A percentile compares a stretch with the other conserved stretches of the same genome.
phyloP scores from a whole-genome alignment of 2,888 invertebrate species.

The Thyatira batis region DNA sequence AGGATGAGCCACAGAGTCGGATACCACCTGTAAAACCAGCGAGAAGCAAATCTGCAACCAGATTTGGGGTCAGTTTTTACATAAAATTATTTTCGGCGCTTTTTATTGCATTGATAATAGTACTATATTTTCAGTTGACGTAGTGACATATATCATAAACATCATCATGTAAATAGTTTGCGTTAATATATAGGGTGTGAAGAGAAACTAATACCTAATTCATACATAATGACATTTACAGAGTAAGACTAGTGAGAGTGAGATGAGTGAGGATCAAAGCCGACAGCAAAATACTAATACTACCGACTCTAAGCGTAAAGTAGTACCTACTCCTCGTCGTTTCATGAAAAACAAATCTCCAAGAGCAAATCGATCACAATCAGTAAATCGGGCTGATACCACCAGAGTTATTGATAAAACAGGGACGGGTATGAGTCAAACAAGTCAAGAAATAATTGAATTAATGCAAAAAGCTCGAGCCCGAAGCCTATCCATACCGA shows the following conservation, averaged over 20 bases:
- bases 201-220: slow-evolving; percentile 61
- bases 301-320: slow-evolving; percentile 59
- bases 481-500: slow-evolving; percentile 77
- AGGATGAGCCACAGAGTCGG: slow-evolving; percentile 59
- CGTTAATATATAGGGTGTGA: slow-evolving; percentile 44
- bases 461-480: slow-evolving; percentile 76
- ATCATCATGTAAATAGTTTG: slow-evolving; percentile 49
- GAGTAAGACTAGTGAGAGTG: slow-evolving; percentile 82
- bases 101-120: slow-evolving; percentile 69
- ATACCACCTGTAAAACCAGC: slow-evolving; percentile 75
- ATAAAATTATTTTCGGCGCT: slow-evolving; percentile 65
- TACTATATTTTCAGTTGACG: slow-evolving; percentile 64
- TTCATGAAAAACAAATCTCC: slow-evolving; percentile 72
- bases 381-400: slow-evolving; percentile 75
- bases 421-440: slow-evolving; percentile 72
- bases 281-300: slow-evolving; percentile 49
- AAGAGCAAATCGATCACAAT: slow-evolving; percentile 80
- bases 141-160: slow-evolving; percentile 38
- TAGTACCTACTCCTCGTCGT: slow-evolving; percentile 67
- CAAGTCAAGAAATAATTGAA: slow-evolving; percentile 74
- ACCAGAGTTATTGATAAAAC: slow-evolving; percentile 58
- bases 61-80: slow-evolving; percentile 78
- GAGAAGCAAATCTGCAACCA: slow-evolving; percentile 75
- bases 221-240: slow-evolving; percentile 72
- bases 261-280: slow-evolving; percentile 79